phyloP scores from a whole-genome alignment of 2,888 invertebrate genomes.

The Odontomyia ornata region DNA sequence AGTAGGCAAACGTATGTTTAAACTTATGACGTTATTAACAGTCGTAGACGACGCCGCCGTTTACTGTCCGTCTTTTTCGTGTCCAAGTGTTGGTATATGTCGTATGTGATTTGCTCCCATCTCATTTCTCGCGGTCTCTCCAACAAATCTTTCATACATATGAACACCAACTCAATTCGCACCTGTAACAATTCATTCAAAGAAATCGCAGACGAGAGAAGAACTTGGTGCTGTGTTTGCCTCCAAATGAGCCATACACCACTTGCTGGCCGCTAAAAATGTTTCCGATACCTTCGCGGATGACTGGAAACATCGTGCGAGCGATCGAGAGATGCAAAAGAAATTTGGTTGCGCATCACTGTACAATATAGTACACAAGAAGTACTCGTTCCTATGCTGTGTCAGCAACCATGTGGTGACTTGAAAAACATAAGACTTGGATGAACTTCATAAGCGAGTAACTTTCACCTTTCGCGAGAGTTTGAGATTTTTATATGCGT shows the following conservation, averaged over 20 bases:
- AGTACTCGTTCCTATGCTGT: no score
- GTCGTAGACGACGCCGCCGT: not conserved
- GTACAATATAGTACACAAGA: not conserved
- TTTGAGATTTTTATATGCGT: not conserved
- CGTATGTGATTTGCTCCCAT: constrained; percentile 33
- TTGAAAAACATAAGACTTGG: constrained; percentile 36
- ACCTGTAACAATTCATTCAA: not conserved
- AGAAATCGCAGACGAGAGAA: not conserved
- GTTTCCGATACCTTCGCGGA: not conserved
- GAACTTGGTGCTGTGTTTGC: not conserved
- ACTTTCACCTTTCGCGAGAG: constrained; percentile 40
- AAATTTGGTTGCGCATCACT: not conserved
- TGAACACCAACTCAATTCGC: not conserved
- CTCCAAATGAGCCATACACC: not conserved
- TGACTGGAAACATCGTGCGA: not conserved
- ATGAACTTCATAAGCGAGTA: constrained; percentile 27
- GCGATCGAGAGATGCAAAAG: not conserved
- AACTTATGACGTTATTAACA: constrained; percentile 16
- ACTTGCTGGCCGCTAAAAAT: not conserved
- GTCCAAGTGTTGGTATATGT: not conserved
- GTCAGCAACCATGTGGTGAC: not conserved
- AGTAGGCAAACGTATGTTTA: not conserved
- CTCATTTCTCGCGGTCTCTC: constrained; percentile 1
- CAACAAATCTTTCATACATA: not conserved
- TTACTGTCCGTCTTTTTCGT: not conserved